phyloP scores from a whole-genome alignment of 2,797 vertebrate genomes.

The Sparidentex hasta region DNA sequence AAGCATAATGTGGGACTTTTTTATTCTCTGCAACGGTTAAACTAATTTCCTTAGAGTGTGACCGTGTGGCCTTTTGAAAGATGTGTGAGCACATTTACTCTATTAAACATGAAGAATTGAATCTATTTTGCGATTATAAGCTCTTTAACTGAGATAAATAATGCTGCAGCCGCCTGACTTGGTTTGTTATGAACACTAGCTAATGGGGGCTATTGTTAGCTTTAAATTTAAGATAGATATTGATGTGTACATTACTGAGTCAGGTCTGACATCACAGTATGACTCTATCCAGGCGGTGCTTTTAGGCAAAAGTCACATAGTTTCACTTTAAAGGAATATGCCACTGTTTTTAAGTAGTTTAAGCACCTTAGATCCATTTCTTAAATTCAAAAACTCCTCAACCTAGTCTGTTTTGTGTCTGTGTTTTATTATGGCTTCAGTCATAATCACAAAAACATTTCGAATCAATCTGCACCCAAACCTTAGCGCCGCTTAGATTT shows the following conservation, averaged over 20 bases:
- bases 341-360: neutral
- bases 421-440: neutral
- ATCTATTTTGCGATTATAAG: neutral
- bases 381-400: too few species aligned
- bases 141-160: neutral
- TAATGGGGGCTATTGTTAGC: neutral
- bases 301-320: too few species aligned
- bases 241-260: neutral
- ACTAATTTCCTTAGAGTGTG: neutral
- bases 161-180: neutral
- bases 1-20: neutral
- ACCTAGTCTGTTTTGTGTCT: neutral
- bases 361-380: neutral
- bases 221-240: neutral
- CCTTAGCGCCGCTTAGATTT: neutral
- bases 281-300: too few species aligned
- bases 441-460: neutral
- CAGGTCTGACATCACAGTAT: too few species aligned
- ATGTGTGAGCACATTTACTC: neutral
- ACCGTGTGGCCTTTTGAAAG: neutral
- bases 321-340: neutral
- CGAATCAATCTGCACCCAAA: neutral
- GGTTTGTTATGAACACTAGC: neutral
- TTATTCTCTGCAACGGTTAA: neutral
- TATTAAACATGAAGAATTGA: neutral